Conservation (phyloP, 2,797 vertebrate species). For the Spea hammondii region DNA sequence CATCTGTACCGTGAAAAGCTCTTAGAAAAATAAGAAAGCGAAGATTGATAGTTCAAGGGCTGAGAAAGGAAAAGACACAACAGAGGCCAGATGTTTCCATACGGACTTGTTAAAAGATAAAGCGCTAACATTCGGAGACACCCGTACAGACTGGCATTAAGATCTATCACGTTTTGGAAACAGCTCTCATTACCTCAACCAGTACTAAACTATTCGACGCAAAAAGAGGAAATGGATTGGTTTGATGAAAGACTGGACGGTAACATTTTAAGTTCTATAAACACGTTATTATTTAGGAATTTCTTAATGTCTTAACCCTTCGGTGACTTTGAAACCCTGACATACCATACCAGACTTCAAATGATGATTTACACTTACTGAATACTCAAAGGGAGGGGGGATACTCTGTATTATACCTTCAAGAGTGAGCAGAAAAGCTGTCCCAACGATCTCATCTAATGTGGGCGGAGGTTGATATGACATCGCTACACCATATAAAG, state of each 20-base stretch:
- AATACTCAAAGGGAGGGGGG: too few species aligned
- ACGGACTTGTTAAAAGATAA: constrained; percentile 22
- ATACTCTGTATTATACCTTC: too few species aligned
- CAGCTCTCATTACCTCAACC: background rate
- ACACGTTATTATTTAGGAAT: background rate
- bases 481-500: too few species aligned
- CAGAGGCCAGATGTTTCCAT: constrained; percentile 30
- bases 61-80: constrained; percentile 3
- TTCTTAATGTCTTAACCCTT: background rate
- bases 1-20: background rate
- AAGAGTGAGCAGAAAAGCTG: too few species aligned
- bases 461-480: too few species aligned
- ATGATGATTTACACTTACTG: too few species aligned
- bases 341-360: too few species aligned
- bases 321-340: too few species aligned
- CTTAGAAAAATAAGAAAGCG: constrained; percentile 20
- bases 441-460: too few species aligned
- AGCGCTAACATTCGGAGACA: background rate
- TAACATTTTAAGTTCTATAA: constrained; percentile 7
- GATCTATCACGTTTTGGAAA: constrained; percentile 9
- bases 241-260: constrained; percentile 6
- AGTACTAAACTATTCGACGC: constrained; percentile 6
- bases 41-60: constrained; percentile 15
- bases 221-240: background rate
- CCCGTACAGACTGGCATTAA: background rate